A percentile compares a stretch with the other conserved stretches of the same genome.
phyloP scores from a whole-genome alignment of 2,113 vertebrate genomes.

The Sylvilagus bachmani region DNA sequence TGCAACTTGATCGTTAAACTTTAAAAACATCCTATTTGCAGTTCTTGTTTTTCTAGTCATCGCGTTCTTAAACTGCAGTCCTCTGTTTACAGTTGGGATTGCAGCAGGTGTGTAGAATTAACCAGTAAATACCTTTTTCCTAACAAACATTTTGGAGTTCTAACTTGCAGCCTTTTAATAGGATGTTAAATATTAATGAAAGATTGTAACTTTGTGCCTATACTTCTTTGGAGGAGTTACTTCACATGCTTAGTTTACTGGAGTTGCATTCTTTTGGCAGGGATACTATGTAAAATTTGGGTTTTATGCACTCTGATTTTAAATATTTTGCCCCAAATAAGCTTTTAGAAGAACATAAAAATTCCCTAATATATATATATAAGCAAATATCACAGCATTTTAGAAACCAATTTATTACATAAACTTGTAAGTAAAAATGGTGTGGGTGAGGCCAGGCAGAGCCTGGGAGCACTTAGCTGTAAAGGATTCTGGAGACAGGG shows the following conservation, averaged over 20 bases:
- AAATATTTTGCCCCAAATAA: slow-evolving; percentile 43
- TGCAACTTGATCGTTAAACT: neutral
- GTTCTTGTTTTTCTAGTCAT: neutral
- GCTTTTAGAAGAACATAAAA: neutral
- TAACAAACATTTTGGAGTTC: slow-evolving; percentile 52
- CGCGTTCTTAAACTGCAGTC: neutral
- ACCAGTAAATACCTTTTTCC: slow-evolving; percentile 4
- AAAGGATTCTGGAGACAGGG: slow-evolving; percentile 11
- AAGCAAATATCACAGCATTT: slow-evolving; percentile 33
- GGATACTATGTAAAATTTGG: slow-evolving; percentile 27
- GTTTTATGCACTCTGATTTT: neutral
- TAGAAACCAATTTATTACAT: slow-evolving; percentile 38
- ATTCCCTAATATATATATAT: neutral
- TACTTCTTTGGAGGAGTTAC: neutral
- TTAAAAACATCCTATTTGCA: neutral
- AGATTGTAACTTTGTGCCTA: neutral
- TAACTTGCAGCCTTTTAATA: neutral
- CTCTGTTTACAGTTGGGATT: neutral
- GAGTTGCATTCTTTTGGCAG: slow-evolving; percentile 48
- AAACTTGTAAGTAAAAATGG: neutral
- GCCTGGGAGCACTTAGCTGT: neutral
- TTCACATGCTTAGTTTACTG: slow-evolving; percentile 22
- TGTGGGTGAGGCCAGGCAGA: neutral
- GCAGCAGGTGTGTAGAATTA: slow-evolving; percentile 7
- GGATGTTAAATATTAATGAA: slow-evolving; percentile 19